Evolutionary conservation across 2,797 vertebrate species (phyloP).

Genomic region (Melanotaenia boesemani): DNA sequence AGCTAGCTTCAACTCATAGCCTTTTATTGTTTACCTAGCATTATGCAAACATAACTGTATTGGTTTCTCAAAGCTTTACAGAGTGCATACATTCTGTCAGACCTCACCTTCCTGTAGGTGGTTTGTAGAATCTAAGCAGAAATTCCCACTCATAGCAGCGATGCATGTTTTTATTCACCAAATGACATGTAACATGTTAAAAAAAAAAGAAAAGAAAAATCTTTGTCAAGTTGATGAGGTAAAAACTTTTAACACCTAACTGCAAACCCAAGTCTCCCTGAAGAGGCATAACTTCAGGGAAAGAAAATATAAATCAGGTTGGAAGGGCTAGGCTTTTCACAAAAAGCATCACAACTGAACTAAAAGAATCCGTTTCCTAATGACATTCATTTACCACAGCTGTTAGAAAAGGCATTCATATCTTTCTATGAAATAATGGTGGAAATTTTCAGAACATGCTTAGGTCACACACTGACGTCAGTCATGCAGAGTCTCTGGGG

Average conservation of each 20-base stretch:
- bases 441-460: slow-evolving; percentile 5
- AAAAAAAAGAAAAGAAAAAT: too few relatives aligned
- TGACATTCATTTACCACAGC: not conserved
- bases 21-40: too few relatives aligned
- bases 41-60: too few relatives aligned
- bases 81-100: too few relatives aligned
- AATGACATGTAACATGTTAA: not conserved
- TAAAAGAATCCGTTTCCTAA: not conserved
- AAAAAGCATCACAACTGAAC: not conserved
- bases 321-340: not conserved
- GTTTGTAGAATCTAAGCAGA: too few relatives aligned
- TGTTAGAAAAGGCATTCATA: not conserved
- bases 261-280: not conserved
- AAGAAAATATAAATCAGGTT: not conserved
- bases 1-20: too few relatives aligned
- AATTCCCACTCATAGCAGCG: too few relatives aligned
- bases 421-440: slow-evolving; percentile 2
- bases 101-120: too few relatives aligned
- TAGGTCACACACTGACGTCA: slow-evolving; percentile 43
- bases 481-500: slow-evolving; percentile 64
- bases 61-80: too few relatives aligned
- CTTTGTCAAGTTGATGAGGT: not conserved
- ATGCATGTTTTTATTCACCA: not conserved
- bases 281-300: not conserved
- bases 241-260: not conserved